Evolutionary conservation across 2,888 invertebrate species (phyloP).

Genomic region (Phytoseiulus persimilis): DNA sequence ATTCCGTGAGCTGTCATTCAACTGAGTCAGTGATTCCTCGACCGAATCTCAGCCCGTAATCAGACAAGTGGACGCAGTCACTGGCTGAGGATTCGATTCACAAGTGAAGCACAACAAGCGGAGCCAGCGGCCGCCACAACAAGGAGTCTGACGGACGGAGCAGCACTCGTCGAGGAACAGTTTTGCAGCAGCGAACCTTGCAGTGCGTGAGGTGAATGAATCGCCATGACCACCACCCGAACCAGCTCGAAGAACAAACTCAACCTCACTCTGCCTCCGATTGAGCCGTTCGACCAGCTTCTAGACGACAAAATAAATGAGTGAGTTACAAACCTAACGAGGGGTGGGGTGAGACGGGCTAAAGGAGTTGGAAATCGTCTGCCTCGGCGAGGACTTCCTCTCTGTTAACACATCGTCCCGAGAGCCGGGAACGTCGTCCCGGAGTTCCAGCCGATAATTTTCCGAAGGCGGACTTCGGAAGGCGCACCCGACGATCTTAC

Average conservation of each 20-base stretch:
- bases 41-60: background rate
- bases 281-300: conserved; percentile 35
- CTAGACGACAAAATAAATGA: conserved; percentile 37
- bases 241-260: conserved; percentile 34
- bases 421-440: no score
- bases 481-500: background rate
- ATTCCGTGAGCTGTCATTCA: background rate
- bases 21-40: background rate
- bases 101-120: background rate
- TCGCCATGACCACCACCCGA: background rate
- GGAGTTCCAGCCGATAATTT: background rate
- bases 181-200: background rate
- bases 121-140: background rate
- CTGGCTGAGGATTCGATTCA: background rate
- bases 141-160: background rate
- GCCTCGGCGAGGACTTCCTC: no score
- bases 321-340: background rate
- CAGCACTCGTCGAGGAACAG: background rate
- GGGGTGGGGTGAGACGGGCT: background rate
- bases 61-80: background rate
- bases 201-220: background rate
- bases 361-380: no score
- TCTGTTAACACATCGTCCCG: no score
- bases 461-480: background rate
- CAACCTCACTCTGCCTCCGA: conserved; percentile 29